These are phyloP conservation scores for Synergus gifuensis DNA, from an alignment of 2,888 invertebrate species.

Conservation along the genomic window DNA sequence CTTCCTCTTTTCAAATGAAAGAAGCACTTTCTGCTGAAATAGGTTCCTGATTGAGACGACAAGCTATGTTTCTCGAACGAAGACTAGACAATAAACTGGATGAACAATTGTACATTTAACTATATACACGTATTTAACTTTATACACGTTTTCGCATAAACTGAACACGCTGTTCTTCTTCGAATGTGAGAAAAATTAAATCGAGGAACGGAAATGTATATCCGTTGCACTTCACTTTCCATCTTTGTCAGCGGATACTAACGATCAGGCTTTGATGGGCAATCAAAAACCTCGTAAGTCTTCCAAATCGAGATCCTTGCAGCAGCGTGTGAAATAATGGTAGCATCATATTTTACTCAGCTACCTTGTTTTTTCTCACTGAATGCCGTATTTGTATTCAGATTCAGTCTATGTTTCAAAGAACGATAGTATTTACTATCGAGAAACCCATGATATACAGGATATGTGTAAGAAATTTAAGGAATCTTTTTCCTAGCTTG, in stretches of 20 bases:
- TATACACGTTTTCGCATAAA: too few species aligned
- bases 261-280: slow-evolving; percentile 34
- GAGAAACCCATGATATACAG: not conserved
- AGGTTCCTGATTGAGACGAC: slow-evolving; percentile 1
- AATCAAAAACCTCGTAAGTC: slow-evolving; percentile 38
- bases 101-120: not conserved
- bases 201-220: slow-evolving; percentile 27
- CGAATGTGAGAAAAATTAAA: slow-evolving; percentile 29
- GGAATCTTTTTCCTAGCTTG: not conserved
- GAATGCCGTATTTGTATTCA: not conserved
- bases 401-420: not conserved
- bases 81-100: slow-evolving; percentile 2
- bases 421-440: not conserved
- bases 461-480: not conserved
- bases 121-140: too few species aligned
- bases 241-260: slow-evolving; percentile 34
- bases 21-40: not conserved
- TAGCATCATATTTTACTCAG: not conserved
- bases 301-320: slow-evolving; percentile 26
- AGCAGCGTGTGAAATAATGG: slow-evolving; percentile 11
- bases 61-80: not conserved
- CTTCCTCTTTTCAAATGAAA: not conserved
- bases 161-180: not conserved
- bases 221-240: slow-evolving; percentile 22
- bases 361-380: not conserved